Evolutionary conservation across 2,888 invertebrate species (phyloP), one percentile per base, ranked within the genome.

Genomic region (Papilio protenor): DNA sequence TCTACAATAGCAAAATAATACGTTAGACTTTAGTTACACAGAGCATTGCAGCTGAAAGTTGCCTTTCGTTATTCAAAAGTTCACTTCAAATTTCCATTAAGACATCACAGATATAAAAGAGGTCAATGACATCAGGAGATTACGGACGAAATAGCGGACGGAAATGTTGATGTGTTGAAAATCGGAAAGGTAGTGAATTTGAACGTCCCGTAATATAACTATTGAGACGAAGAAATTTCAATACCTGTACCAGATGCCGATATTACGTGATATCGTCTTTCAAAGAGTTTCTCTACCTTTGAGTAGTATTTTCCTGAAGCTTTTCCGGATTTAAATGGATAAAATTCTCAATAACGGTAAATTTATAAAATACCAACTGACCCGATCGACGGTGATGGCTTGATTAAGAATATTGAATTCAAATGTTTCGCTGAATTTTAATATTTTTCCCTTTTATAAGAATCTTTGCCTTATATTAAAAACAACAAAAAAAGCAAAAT

Each of bases 11-110:
- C 55, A 40, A 64, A 64, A 52, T 73, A 40, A 45, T 57, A 70
- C 75, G 59, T 21, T 27, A 49, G 71, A 52, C 45, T 73, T 77
- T 66, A 73, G 23, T 52, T 52, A 55, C 45, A 73, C 55, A 45
- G 55, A 64, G 66, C 71, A 52, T n/a, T 52, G 71, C 40, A 76
- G 72, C 59, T 14, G 1, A 18, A 55, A 70, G 14, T 70, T 76
- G 47, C 49, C 49, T 61, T 72, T 64, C 72, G 64, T 72, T n/a
- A 23, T 40, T 49, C 40, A 64, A 3, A 21, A 40, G 40, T 40
- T 40, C 40, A 0, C 5, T 40, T 40, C 8, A 40, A 40, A 40
- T 8, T 40, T 40, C 40, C 40, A 40, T 40, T 40, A 40, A 40
- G 8, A 11, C 6, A 21, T 12, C 18, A 45, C 40, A 5, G 5